Base-by-base conservation (phyloP, 2,888 invertebrate species). In the Bellardia pandia region DNA sequence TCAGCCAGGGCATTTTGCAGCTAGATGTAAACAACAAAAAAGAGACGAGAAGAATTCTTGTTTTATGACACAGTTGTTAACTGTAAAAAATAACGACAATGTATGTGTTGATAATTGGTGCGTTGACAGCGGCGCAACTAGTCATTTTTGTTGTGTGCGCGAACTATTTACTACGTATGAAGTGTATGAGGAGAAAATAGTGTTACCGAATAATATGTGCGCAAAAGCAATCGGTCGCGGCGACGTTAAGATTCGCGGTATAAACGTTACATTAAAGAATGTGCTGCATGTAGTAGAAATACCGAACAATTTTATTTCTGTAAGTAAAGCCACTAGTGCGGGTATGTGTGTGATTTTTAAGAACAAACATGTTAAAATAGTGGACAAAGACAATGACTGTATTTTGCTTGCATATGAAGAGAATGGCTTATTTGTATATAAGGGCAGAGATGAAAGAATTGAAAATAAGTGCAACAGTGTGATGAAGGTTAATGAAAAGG, bases 51-150 rank as follows among this genome's bases (percentile, higher is more conserved):
- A 45, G 13, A 66, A 60, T 64, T 66, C 74, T 16, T 74, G 80
- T n/a, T 74, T 66, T 74, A 81, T 68, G 74, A 58, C 72, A 7
- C 72, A 74, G 58, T n/a, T 68, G 5, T 13, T 74, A 23, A 53
- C 68, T 16, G 1, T 80, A 1, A 71, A 37, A 16, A 80, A 56
- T n/a, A 62, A 60, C 51, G 69, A 60, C 7, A 64, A 64, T 48
- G 51, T 8, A 3, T 4, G 37, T 13, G 48, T n/a, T n/a, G 42
- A 72, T 13, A 60, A n/a, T 48, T 81, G 74, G 72, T 81, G 80
- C 33, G 62, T 81, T 14, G 80, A 74, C 40, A 81, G 80, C 58
- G 80, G 64, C 56, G 66, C 74, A 9, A 80, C 71, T 13, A 62
- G 75, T 23, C 23, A 23, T 23, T 23, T 23, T 23, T 23, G 23